These are phyloP conservation scores for Papilio polyxenes DNA, from an alignment of 1,140 invertebrate genomes.

Conservation along the genomic window DNA sequence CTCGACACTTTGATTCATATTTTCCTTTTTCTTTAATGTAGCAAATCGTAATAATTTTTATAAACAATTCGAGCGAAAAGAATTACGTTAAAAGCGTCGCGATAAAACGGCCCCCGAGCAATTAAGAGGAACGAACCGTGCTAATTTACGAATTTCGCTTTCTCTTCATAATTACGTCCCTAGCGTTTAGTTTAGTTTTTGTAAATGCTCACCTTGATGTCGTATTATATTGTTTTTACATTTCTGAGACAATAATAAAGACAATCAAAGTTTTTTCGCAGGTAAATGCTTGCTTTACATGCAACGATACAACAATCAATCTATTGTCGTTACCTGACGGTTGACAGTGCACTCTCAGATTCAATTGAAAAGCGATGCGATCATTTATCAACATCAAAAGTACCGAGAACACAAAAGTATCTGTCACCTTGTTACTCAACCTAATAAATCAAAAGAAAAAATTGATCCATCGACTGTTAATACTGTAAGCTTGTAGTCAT, in stretches of 20 bases:
- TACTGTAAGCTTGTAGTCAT: too few relatives aligned
- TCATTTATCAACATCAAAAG: constrained; percentile 14
- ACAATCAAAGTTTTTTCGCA: background rate
- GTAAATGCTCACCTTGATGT: background rate
- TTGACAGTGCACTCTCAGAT: background rate
- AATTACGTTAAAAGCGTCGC: constrained; percentile 20
- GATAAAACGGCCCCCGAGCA: constrained; percentile 21
- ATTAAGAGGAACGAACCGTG: constrained; percentile 20
- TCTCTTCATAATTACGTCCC: constrained; percentile 21
- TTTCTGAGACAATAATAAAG: too few relatives aligned
- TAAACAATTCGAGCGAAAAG: constrained; percentile 19
- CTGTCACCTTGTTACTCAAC: background rate
- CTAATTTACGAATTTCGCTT: constrained; percentile 4
- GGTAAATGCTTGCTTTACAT: background rate
- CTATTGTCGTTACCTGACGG: background rate
- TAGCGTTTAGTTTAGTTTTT: constrained; percentile 20
- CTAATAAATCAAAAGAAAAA: too few relatives aligned
- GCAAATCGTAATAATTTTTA: background rate
- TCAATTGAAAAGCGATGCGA: background rate
- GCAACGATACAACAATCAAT: background rate
- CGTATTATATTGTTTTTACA: background rate
- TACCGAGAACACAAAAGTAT: background rate
- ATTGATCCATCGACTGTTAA: too few relatives aligned
- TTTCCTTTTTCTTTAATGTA: background rate
- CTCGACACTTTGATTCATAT: constrained; percentile 14